phyloP scores from a whole-genome alignment of 2,888 invertebrate genomes.

The Andrena fulva region DNA sequence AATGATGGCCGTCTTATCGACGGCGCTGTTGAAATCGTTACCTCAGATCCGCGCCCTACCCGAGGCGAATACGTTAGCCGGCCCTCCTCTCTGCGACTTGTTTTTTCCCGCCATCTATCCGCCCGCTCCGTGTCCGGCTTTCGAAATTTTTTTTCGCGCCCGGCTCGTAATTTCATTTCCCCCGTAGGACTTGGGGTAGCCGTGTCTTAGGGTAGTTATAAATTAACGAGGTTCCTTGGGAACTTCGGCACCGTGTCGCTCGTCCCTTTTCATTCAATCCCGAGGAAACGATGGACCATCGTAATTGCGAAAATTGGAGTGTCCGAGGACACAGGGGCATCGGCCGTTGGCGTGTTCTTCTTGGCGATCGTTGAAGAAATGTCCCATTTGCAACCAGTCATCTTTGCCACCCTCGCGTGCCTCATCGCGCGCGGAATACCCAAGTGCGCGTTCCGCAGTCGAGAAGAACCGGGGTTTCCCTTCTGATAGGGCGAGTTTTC shows the following conservation, averaged over 20 bases:
- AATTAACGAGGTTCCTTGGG: conserved; percentile 14
- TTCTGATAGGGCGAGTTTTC: neutral
- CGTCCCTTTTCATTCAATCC: too few relatives aligned
- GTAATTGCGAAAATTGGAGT: too few relatives aligned
- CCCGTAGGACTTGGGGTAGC: neutral
- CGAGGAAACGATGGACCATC: too few relatives aligned
- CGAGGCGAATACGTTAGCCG: conserved; percentile 60
- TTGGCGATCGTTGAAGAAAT: too few relatives aligned
- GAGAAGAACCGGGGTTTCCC: neutral
- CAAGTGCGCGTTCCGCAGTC: neutral
- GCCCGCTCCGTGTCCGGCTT: conserved; percentile 41
- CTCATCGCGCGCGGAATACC: too few relatives aligned
- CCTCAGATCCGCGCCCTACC: conserved; percentile 59
- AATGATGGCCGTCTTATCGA: conserved; percentile 68
- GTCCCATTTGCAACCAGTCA: too few relatives aligned
- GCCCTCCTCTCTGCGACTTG: neutral
- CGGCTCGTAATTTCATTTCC: conserved; percentile 29
- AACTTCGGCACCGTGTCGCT: neutral
- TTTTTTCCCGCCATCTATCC: conserved; percentile 10
- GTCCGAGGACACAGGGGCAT: too few relatives aligned
- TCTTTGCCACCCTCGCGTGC: too few relatives aligned
- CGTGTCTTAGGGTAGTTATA: conserved; percentile 3
- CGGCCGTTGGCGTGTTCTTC: too few relatives aligned
- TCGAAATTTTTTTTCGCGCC: conserved; percentile 34
- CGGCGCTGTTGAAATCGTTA: conserved; percentile 62